Percentiles rank a stretch among this genome's conserved stretches.
Conservation (phyloP, 2,888 invertebrate genomes). For the Caenorhabditis imperialis region DNA sequence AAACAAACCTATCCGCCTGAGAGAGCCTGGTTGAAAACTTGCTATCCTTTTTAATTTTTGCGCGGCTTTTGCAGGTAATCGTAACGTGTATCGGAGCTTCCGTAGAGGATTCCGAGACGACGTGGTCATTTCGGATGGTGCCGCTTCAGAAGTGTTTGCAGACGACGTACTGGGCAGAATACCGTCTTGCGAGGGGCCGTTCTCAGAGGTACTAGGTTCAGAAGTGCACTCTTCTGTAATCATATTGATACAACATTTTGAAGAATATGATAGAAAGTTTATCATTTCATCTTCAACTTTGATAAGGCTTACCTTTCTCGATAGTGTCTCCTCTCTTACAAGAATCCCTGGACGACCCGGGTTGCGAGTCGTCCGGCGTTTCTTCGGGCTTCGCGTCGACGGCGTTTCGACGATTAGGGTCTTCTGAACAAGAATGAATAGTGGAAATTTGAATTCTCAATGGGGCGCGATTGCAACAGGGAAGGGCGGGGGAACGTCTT, state of each 20-base stretch:
- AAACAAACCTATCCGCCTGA: constrained; percentile 55
- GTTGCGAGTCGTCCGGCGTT: constrained; percentile 5
- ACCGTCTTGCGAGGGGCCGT: constrained; percentile 47
- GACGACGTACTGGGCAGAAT: constrained; percentile 48
- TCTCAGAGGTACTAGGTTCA: constrained; percentile 14
- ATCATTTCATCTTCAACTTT: not conserved
- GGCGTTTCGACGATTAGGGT: not conserved
- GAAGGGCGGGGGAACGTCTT: constrained; percentile 15
- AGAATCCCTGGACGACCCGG: constrained; percentile 6
- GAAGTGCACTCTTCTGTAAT: not conserved
- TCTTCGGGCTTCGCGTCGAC: not conserved
- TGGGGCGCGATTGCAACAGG: constrained; percentile 24
- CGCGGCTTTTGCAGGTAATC: constrained; percentile 58
- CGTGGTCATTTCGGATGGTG: constrained; percentile 30
- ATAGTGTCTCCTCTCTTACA: not conserved
- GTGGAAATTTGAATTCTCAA: constrained; percentile 17
- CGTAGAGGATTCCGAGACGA: constrained; percentile 24
- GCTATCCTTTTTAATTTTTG: constrained; percentile 63
- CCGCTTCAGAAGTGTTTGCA: not conserved
- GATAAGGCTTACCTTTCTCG: not conserved
- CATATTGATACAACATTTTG: too few relatives aligned
- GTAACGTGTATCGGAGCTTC: constrained; percentile 45
- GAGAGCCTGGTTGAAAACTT: constrained; percentile 59
- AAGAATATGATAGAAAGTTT: not conserved
- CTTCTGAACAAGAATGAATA: constrained; percentile 5